Evolutionary conservation across 2,888 invertebrate genomes (phyloP).

Genomic region (Chrysodeixis includens): DNA sequence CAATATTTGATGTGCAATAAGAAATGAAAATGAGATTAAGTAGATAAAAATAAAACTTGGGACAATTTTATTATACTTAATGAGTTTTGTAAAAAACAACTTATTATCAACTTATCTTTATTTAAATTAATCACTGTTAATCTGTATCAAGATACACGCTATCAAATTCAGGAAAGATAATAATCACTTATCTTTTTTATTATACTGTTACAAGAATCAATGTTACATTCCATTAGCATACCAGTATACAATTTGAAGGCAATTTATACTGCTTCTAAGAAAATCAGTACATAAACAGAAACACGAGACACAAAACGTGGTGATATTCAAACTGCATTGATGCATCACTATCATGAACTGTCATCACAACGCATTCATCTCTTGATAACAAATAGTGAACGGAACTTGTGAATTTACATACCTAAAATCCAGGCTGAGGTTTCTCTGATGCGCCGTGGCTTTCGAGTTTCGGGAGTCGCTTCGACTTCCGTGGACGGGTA

Average conservation of each 20-base stretch:
- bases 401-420: conserved; percentile 72
- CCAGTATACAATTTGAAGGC: background rate
- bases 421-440: conserved; percentile 97
- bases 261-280: background rate
- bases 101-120: background rate
- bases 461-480: conserved; percentile 79
- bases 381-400: conserved; percentile 36
- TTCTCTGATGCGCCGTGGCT: conserved; percentile 93
- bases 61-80: background rate
- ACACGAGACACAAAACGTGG: background rate
- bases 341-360: conserved; percentile 10
- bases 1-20: no score
- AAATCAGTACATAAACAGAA: background rate
- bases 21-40: no score
- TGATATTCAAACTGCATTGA: conserved; percentile 1
- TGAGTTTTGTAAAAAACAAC: background rate
- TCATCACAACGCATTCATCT: conserved; percentile 18
- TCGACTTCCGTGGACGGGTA: conserved; percentile 86
- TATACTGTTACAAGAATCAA: background rate
- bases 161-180: conserved; percentile 3
- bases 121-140: conserved; percentile 4
- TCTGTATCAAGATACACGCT: conserved; percentile 1
- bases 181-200: background rate
- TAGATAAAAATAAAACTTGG: no score
- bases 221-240: conserved; percentile 1